phyloP scores from a whole-genome alignment of 2,888 invertebrate genomes.

The Acanthosepion pharaonis region DNA sequence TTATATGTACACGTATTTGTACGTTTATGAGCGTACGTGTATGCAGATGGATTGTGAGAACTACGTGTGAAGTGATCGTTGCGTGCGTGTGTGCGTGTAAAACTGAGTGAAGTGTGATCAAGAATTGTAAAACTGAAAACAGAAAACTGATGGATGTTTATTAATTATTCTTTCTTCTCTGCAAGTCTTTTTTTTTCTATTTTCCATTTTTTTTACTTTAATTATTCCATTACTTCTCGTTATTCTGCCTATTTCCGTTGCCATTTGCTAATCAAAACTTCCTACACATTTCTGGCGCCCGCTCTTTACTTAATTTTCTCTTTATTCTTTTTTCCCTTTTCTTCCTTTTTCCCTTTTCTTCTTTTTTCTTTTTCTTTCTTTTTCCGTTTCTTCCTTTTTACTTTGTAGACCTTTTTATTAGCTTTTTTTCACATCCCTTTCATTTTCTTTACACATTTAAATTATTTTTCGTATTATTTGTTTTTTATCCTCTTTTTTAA shows the following conservation, averaged over 20 bases:
- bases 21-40: not conserved
- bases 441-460: not conserved
- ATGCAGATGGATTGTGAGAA: not conserved
- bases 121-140: not conserved
- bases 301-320: not conserved
- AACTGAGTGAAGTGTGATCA: no score
- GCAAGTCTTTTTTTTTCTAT: not conserved
- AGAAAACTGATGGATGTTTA: not conserved
- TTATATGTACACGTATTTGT: not conserved
- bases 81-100: not conserved
- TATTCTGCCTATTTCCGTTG: not conserved
- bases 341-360: not conserved
- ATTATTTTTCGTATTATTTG: not conserved
- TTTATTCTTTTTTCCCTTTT: no score
- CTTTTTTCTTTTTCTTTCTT: not conserved
- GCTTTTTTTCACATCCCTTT: not conserved
- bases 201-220: not conserved
- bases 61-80: not conserved
- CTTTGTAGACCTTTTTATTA: not conserved
- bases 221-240: not conserved
- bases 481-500: not conserved
- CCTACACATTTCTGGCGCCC: not conserved
- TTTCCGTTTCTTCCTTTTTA: not conserved
- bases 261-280: not conserved
- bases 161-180: not conserved